These are phyloP conservation scores for Acanthoscelides obtectus DNA, from an alignment of 2,888 invertebrate genomes.

Conservation along the genomic window DNA sequence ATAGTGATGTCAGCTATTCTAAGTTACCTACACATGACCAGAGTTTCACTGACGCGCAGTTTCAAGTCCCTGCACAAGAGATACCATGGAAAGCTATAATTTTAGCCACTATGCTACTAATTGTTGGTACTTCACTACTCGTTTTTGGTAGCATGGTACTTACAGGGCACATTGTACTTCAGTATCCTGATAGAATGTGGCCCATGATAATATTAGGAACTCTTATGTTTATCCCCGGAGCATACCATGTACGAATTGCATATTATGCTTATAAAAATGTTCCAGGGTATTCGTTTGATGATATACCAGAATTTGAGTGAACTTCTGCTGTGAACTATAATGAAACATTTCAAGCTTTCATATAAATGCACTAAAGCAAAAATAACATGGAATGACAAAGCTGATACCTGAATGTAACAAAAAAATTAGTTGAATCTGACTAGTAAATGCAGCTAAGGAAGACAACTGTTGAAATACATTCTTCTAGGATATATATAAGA, in stretches of 20 bases:
- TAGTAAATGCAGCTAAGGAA: too few species aligned
- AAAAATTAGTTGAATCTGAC: too few species aligned
- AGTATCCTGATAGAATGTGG: slow-evolving; percentile 85
- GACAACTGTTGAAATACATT: too few species aligned
- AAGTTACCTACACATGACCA: slow-evolving; percentile 53
- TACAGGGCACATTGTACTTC: slow-evolving; percentile 73
- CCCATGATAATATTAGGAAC: slow-evolving; percentile 82
- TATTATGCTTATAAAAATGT: slow-evolving; percentile 80
- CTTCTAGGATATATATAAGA: too few species aligned
- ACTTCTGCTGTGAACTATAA: background rate
- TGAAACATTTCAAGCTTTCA: background rate
- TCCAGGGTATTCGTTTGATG: slow-evolving; percentile 80
- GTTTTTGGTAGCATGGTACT: slow-evolving; percentile 73
- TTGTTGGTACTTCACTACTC: slow-evolving; percentile 65
- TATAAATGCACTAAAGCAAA: background rate
- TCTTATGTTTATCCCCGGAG: slow-evolving; percentile 88
- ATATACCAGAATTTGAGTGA: slow-evolving; percentile 83
- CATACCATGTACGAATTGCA: slow-evolving; percentile 85
- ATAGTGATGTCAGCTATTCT: slow-evolving; percentile 60
- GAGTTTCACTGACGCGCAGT: slow-evolving; percentile 69
- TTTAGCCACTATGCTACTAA: slow-evolving; percentile 69
- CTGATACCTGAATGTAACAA: too few species aligned
- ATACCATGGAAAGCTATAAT: slow-evolving; percentile 83
- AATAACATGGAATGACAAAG: too few species aligned
- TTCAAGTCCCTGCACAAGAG: slow-evolving; percentile 60